These are phyloP conservation scores for Kryptopterus vitreolus DNA, from an alignment of 2,797 vertebrate genomes.

Conservation along the genomic window DNA sequence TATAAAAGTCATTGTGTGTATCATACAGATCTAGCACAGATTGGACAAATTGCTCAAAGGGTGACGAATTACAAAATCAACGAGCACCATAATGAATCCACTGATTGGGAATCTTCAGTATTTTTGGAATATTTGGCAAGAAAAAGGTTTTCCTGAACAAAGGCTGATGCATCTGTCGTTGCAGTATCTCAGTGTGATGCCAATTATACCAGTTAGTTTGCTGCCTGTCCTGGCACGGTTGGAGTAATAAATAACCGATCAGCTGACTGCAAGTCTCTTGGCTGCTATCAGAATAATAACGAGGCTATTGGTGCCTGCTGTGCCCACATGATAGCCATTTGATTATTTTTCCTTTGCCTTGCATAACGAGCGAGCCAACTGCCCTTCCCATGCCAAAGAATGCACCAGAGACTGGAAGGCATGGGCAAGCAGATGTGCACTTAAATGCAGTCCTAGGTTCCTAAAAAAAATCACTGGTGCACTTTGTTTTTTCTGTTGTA, in stretches of 20 bases:
- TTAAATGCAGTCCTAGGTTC: constrained; percentile 37
- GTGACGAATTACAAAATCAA: background rate
- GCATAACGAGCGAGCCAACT: constrained; percentile 61
- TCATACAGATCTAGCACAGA: background rate
- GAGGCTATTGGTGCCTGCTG: constrained; percentile 79
- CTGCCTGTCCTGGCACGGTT: constrained; percentile 69
- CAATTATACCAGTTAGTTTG: constrained; percentile 80
- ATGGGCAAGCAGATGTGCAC: constrained; percentile 58
- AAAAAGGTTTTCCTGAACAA: constrained; percentile 37
- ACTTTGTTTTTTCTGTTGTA: background rate
- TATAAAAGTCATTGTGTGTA: no score
- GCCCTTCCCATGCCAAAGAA: constrained; percentile 59
- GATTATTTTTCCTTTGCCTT: constrained; percentile 67
- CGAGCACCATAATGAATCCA: background rate
- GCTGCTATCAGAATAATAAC: constrained; percentile 78
- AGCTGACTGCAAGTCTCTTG: constrained; percentile 76
- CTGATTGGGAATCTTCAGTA: background rate
- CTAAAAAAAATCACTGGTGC: background rate
- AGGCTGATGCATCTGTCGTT: constrained; percentile 70
- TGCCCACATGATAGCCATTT: constrained; percentile 70
- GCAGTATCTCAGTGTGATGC: constrained; percentile 75
- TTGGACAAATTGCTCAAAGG: background rate
- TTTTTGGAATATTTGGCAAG: constrained; percentile 19
- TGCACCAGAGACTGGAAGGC: constrained; percentile 54
- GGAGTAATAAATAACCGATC: constrained; percentile 77